Conservation (phyloP, 2,113 vertebrate genomes). For the Oostethus manadensis region DNA sequence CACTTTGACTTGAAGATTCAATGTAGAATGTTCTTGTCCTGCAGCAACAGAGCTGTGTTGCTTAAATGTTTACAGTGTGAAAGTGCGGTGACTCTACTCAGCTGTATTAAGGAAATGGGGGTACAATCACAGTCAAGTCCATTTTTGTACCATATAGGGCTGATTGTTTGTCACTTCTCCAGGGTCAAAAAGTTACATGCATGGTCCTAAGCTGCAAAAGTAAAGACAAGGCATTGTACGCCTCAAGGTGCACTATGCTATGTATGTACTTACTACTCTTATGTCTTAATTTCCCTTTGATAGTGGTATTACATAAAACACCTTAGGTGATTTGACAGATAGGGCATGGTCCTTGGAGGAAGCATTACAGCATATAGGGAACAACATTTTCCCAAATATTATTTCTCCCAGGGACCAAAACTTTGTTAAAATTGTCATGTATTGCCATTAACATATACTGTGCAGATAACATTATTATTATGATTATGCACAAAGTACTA, state of each 20-base stretch:
- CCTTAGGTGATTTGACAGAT: no score
- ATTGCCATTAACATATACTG: no score
- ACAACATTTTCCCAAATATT: no score
- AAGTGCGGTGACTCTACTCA: neutral
- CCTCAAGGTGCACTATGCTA: neutral
- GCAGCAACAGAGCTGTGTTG: neutral
- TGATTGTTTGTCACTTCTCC: neutral
- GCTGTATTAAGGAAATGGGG: neutral
- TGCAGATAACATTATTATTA: no score
- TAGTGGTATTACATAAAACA: no score
- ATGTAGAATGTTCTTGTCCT: neutral
- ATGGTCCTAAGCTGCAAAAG: neutral
- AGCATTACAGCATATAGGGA: no score
- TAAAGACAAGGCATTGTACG: neutral
- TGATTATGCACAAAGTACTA: no score
- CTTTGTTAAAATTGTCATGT: no score
- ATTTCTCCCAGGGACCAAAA: no score
- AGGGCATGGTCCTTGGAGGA: no score
- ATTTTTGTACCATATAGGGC: neutral
- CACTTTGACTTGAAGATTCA: constrained; percentile 6
- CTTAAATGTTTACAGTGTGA: neutral
- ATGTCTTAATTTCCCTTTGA: no score
- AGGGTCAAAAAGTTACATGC: neutral
- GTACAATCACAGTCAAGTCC: neutral
- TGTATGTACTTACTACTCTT: no score